Conservation (phyloP, 2,888 invertebrate genomes). For the Drosophila algonquin region DNA sequence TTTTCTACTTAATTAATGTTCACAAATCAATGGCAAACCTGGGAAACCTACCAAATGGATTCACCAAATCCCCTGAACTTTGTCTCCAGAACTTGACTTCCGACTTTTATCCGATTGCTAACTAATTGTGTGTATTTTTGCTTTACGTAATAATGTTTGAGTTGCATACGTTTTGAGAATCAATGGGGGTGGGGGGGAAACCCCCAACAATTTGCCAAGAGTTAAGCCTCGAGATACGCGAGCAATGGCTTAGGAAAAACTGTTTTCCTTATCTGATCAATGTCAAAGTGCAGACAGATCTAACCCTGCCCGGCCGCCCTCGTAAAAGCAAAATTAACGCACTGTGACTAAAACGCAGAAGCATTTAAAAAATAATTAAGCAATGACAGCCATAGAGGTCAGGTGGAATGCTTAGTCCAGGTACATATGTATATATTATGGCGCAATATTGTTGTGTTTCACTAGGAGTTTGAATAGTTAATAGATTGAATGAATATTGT, state of each 20-base stretch:
- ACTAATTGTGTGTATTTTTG: background rate
- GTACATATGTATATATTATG: slow-evolving; percentile 1
- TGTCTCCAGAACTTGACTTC: slow-evolving; percentile 14
- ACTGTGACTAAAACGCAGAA: slow-evolving; percentile 16
- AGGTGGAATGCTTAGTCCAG: slow-evolving; percentile 19
- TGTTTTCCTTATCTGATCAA: background rate
- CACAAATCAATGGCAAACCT: too few relatives aligned
- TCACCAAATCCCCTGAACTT: too few relatives aligned
- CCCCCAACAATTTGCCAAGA: slow-evolving; percentile 3
- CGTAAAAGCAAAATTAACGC: slow-evolving; percentile 20
- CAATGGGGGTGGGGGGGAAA: too few relatives aligned
- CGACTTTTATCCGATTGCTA: slow-evolving; percentile 27
- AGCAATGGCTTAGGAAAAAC: background rate
- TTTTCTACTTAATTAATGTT: too few relatives aligned
- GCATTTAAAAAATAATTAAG: slow-evolving; percentile 33
- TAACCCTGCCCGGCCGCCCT: too few relatives aligned
- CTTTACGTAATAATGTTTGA: slow-evolving; percentile 24
- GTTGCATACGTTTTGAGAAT: slow-evolving; percentile 17
- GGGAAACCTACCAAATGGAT: too few relatives aligned
- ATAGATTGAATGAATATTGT: slow-evolving; percentile 2
- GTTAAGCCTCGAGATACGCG: background rate
- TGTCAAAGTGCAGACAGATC: slow-evolving; percentile 1
- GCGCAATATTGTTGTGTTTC: slow-evolving; percentile 8
- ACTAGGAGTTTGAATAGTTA: slow-evolving; percentile 5
- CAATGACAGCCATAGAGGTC: slow-evolving; percentile 20